A percentile compares a stretch with the other conserved stretches of the same genome.
phyloP scores from a whole-genome alignment of 2,113 vertebrate genomes.

The Tylochromis polylepis region DNA sequence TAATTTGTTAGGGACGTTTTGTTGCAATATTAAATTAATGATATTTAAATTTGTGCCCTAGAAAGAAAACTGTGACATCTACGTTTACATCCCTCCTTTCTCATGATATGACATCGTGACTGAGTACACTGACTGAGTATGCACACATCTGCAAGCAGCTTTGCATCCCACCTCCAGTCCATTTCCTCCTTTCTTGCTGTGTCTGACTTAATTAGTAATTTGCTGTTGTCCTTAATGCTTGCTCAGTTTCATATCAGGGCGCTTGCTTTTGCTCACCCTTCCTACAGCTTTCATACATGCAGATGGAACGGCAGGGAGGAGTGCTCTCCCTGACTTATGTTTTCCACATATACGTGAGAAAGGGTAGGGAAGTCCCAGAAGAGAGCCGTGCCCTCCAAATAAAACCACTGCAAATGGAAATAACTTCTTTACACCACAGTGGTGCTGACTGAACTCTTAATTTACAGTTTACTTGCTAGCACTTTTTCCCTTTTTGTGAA shows the following conservation, averaged over 20 bases:
- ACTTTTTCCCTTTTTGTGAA: not conserved
- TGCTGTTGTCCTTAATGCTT: not conserved
- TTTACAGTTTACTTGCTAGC: not conserved
- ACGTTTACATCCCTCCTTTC: not conserved
- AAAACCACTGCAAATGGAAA: not conserved
- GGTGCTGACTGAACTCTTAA: not conserved
- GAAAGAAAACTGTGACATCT: not conserved
- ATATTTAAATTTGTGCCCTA: not conserved
- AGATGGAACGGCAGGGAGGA: not conserved
- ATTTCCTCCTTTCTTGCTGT: not conserved
- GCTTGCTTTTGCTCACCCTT: not conserved
- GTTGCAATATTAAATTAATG: not conserved
- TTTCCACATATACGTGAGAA: not conserved
- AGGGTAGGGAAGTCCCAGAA: not conserved
- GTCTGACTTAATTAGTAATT: not conserved
- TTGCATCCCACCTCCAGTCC: not conserved
- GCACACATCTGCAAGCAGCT: not conserved
- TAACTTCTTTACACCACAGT: not conserved
- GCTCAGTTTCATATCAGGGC: not conserved
- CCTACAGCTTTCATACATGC: not conserved
- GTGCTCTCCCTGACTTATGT: not conserved
- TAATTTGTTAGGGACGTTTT: not conserved
- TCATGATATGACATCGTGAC: not conserved
- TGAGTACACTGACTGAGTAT: too few species aligned
- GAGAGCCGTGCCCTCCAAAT: not conserved